These are phyloP conservation scores for Pangasius mekongensis DNA, from an alignment of 2,797 vertebrate species.

Conservation along the genomic window DNA sequence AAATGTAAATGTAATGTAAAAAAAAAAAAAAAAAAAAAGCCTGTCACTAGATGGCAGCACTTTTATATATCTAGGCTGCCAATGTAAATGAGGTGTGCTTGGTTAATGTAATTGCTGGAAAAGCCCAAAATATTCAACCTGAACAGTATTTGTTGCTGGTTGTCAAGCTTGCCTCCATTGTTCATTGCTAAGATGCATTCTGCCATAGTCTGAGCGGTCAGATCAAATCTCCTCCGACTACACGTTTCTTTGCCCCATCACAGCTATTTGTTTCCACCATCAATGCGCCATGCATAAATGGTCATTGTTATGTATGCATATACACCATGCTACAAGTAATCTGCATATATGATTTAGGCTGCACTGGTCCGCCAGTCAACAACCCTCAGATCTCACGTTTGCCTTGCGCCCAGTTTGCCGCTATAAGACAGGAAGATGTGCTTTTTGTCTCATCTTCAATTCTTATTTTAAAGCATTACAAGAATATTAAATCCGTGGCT, in stretches of 20 bases:
- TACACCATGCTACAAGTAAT: not conserved
- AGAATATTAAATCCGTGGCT: conserved; percentile 34
- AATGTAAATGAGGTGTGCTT: not conserved
- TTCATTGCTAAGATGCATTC: not conserved
- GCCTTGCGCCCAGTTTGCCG: not conserved
- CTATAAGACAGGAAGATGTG: not conserved
- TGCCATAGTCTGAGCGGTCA: not conserved
- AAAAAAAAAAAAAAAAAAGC: not conserved
- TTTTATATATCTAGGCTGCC: not conserved
- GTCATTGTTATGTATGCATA: too few species aligned
- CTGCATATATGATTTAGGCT: conserved; percentile 15
- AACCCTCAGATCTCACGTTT: conserved; percentile 3
- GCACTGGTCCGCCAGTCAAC: not conserved
- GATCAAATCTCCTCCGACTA: not conserved
- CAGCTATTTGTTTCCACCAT: not conserved
- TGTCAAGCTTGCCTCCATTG: not conserved
- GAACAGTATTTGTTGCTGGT: not conserved
- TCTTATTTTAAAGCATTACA: conserved; percentile 9
- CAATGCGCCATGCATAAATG: too few species aligned
- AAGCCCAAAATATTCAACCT: not conserved
- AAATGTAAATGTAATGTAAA: not conserved
- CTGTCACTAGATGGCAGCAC: conserved; percentile 3
- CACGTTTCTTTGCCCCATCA: not conserved
- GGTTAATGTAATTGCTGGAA: not conserved
- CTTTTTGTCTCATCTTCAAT: not conserved